Evolutionary conservation across 2,888 invertebrate genomes (phyloP).

Genomic region (Meiosimyza decipiens): DNA sequence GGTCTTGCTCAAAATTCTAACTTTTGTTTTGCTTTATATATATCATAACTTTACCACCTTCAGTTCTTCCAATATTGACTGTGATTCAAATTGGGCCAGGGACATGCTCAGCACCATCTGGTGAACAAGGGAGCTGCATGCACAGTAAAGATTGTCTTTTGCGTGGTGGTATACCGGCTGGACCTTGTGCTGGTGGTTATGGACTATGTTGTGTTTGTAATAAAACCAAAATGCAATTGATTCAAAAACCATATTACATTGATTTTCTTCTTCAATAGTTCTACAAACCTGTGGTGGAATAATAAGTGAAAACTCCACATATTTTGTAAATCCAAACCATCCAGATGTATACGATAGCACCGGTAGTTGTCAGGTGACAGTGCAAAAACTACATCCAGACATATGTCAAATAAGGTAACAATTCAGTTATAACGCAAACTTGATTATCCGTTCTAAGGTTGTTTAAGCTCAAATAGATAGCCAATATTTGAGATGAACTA

Average conservation of each 20-base stretch:
- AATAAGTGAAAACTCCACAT: slow-evolving; percentile 83
- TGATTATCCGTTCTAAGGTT: no score
- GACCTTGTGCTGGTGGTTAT: slow-evolving; percentile 77
- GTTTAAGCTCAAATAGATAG: no score
- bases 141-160: slow-evolving; percentile 76
- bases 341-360: slow-evolving; percentile 80
- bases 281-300: slow-evolving; percentile 82
- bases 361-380: slow-evolving; percentile 85
- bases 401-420: slow-evolving; percentile 85
- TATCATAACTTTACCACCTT: slow-evolving; percentile 41
- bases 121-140: slow-evolving; percentile 86
- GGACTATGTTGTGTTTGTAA: slow-evolving; percentile 66
- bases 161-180: slow-evolving; percentile 79
- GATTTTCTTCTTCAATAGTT: slow-evolving; percentile 68
- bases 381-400: slow-evolving; percentile 80
- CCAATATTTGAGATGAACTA: no score
- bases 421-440: no score
- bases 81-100: slow-evolving; percentile 82
- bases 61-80: slow-evolving; percentile 84
- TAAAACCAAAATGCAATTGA: not conserved
- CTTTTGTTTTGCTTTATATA: slow-evolving; percentile 10
- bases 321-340: slow-evolving; percentile 86
- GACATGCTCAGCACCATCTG: slow-evolving; percentile 79
- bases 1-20: not conserved
- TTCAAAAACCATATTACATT: not conserved